Conservation (phyloP, 2,797 vertebrate genomes). For the Chaetophractus vellerosus region DNA sequence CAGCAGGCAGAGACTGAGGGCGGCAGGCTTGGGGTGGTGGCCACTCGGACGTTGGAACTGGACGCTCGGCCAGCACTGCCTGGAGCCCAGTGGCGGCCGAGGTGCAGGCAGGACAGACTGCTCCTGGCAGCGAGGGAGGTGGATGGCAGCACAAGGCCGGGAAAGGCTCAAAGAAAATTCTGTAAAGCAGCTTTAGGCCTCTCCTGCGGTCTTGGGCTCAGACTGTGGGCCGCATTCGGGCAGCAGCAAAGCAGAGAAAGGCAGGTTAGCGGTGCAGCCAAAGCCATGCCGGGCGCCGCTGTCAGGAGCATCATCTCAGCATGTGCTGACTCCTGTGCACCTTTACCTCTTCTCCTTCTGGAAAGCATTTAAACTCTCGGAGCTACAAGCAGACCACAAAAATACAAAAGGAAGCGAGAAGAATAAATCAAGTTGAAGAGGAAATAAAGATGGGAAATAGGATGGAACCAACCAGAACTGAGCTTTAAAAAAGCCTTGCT, state of each 20-base stretch:
- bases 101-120: neutral
- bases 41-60: neutral
- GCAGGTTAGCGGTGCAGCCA: neutral
- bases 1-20: neutral
- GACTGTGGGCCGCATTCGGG: neutral
- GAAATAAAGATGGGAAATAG: neutral
- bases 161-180: neutral
- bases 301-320: neutral
- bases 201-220: rapidly evolving
- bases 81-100: neutral
- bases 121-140: neutral
- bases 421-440: neutral
- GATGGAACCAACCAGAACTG: neutral
- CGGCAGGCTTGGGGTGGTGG: neutral
- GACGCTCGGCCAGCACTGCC: neutral
- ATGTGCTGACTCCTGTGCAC: neutral
- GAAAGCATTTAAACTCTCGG: neutral
- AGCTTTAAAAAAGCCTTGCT: neutral
- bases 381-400: neutral
- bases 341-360: neutral
- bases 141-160: neutral
- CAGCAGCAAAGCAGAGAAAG: neutral
- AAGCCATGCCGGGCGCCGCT: neutral
- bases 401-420: neutral
- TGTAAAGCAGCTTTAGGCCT: neutral